Base-by-base conservation (phyloP, 2,888 invertebrate genomes). In the Entomobrya proxima region DNA sequence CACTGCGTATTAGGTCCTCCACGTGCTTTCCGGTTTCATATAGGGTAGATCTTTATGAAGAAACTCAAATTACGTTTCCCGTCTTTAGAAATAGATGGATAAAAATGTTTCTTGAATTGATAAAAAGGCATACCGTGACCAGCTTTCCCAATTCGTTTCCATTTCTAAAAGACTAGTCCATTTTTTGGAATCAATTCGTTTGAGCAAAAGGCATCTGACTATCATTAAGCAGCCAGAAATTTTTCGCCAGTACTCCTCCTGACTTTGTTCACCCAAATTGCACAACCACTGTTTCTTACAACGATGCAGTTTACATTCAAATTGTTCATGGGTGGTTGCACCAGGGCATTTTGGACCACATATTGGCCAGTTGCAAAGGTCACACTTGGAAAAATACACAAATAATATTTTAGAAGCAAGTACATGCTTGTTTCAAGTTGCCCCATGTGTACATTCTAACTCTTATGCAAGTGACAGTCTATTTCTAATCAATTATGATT, bases 81-180 rank as follows among this genome's bases (percentile, higher is more conserved):
- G n/a, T n/a, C n/a, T n/a, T n/a, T n/a, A n/a, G n/a, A n/a, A n/a
- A n/a, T n/a, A n/a, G 1, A 1, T 72, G 32, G 5, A 64, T 15
- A 9, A 18, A 13, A 4, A 61, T 44, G 13, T 58, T 55, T 24
- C n/a, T 55, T 15, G n/a, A 67, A 47, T 47, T n/a, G n/a, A n/a
- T n/a, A n/a, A n/a, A n/a, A 13, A 11, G n/a, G 47, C 52, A 52
- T 85, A 88, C 89, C 72, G 61, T 21, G 87, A 80, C 89, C 89
- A 89, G 11, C 80, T 40, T 2, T 88, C 84, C 88, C 88, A 89
- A 69, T 89, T 89, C 2, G 87, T 79, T 79, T 90, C 90, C 90
- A 90, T 90, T 18, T 86, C 58, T 44, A 86, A 27, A 0, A 90
- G 18, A 32, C 47, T 21, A 18, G 81, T 72, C 90, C 89, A 89